Conservation (phyloP, 2,888 invertebrate genomes). For the Chrysodeixis includens region DNA sequence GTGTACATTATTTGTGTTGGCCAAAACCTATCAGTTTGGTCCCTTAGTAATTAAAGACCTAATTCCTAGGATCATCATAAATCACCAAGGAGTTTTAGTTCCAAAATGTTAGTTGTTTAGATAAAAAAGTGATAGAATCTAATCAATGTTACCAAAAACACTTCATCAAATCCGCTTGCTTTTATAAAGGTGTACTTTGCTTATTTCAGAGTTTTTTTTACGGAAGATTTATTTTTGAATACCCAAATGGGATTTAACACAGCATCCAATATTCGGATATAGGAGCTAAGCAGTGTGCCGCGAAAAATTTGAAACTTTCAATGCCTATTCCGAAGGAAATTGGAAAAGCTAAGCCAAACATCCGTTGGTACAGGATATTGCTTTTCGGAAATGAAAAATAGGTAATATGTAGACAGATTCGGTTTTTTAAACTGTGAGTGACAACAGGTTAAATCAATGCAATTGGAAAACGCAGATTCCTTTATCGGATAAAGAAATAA, state of each 20-base stretch:
- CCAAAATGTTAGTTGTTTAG: no score
- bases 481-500: neutral
- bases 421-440: conserved; percentile 16
- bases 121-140: neutral
- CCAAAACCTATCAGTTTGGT: no score
- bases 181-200: neutral
- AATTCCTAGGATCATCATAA: no score
- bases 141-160: neutral
- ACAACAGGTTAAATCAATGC: neutral
- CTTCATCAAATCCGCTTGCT: neutral
- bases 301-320: conserved; percentile 68
- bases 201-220: conserved; percentile 6
- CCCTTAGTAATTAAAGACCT: no score
- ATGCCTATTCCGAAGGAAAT: conserved; percentile 78
- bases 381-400: conserved; percentile 79
- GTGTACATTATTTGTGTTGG: no score
- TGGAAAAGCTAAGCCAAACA: conserved; percentile 83
- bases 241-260: conserved; percentile 30
- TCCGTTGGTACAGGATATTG: conserved; percentile 79
- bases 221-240: conserved; percentile 35
- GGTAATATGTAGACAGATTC: conserved; percentile 46
- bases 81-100: no score
- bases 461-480: neutral
- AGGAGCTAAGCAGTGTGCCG: conserved; percentile 47
- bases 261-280: conserved; percentile 49